phyloP scores from a whole-genome alignment of 2,797 vertebrate species.

The Falco concolor region DNA sequence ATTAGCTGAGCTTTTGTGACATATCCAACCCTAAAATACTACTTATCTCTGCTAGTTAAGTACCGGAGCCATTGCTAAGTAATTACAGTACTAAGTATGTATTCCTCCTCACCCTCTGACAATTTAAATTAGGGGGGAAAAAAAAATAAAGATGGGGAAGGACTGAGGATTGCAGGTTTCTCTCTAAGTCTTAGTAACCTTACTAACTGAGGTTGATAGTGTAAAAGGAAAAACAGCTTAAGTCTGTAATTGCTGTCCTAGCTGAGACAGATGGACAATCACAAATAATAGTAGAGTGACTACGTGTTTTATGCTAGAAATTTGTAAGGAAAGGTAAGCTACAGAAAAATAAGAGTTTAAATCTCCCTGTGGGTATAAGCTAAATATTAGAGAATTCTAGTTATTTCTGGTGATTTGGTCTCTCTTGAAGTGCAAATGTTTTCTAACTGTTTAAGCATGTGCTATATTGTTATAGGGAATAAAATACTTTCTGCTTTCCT shows the following conservation, averaged over 20 bases:
- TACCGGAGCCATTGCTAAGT: not conserved
- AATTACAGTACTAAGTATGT: not conserved
- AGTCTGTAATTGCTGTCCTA: not conserved
- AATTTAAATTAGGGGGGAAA: not conserved
- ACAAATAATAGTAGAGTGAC: not conserved
- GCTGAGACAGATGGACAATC: not conserved
- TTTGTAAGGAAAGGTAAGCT: not conserved
- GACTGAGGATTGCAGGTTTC: not conserved
- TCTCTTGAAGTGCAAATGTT: not conserved
- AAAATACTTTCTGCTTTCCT: not conserved
- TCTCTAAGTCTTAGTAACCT: not conserved
- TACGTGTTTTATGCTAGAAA: not conserved
- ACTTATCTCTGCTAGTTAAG: not conserved
- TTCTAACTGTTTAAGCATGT: not conserved
- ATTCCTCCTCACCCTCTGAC: not conserved
- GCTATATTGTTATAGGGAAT: not conserved
- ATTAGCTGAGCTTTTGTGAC: not conserved
- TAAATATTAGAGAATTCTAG: not conserved
- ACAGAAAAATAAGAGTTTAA: not conserved
- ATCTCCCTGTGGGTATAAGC: not conserved
- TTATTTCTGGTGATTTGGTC: not conserved
- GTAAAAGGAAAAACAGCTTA: not conserved
- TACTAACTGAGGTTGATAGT: not conserved
- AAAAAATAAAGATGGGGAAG: not conserved
- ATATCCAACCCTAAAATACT: not conserved